A percentile compares a stretch with the other conserved stretches of the same genome.
These are phyloP conservation scores for Epinotia bilunana DNA, from an alignment of 2,888 invertebrate species.

Conservation along the genomic window DNA sequence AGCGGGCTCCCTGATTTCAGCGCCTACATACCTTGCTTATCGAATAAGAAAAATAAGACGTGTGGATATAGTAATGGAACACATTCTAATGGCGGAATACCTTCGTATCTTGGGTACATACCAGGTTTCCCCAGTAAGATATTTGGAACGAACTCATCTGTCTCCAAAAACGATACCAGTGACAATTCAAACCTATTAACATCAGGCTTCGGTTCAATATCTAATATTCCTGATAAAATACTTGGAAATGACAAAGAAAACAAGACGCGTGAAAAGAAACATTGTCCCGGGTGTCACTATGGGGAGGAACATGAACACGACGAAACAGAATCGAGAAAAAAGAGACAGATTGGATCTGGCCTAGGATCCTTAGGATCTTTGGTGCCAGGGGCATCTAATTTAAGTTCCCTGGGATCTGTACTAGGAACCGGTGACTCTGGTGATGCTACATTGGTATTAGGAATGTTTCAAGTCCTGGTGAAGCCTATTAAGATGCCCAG, in stretches of 20 bases:
- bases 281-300: background rate
- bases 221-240: conserved; percentile 9
- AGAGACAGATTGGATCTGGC: conserved; percentile 33
- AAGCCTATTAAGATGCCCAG: conserved; percentile 53
- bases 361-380: conserved; percentile 21
- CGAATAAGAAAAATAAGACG: conserved; percentile 23
- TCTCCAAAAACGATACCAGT: conserved; percentile 17
- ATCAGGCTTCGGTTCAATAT: conserved; percentile 6
- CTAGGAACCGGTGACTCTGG: conserved; percentile 14
- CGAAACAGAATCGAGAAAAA: conserved; percentile 11
- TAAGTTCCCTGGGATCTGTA: conserved; percentile 43
- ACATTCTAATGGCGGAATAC: background rate
- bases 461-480: conserved; percentile 64
- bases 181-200: background rate
- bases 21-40: conserved; percentile 7
- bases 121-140: conserved; percentile 2
- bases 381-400: conserved; percentile 27
- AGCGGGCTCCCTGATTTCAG: conserved; percentile 13
- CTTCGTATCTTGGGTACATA: background rate
- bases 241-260: conserved; percentile 6
- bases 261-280: conserved; percentile 17
- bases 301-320: conserved; percentile 4
- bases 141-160: background rate
- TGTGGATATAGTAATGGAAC: background rate
- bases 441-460: conserved; percentile 56